Evolutionary conservation across 35 echinoderm and acorn worm genomes (phyloP).

Genomic region (Stichopus chloronotus): DNA sequence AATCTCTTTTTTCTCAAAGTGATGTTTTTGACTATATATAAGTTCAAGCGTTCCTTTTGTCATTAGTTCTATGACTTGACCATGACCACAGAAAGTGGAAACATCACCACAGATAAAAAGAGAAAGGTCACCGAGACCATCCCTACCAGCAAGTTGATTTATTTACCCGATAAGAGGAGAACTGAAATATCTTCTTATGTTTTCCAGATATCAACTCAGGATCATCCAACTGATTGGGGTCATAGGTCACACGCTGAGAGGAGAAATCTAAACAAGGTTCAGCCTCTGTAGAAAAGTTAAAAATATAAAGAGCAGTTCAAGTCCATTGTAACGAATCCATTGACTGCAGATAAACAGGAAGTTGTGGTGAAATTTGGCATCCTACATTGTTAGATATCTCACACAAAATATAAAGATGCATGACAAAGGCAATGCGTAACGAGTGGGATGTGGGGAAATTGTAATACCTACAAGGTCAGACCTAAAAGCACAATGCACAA

Average conservation of each 20-base stretch:
- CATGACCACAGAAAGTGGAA: too few relatives aligned
- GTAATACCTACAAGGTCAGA: too few relatives aligned
- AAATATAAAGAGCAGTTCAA: not conserved
- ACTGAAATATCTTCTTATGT: slow-evolving; percentile 88
- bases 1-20: too few relatives aligned
- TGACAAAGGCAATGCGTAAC: too few relatives aligned
- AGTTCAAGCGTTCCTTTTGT: too few relatives aligned
- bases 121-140: too few relatives aligned
- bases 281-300: slow-evolving; percentile 37
- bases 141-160: too few relatives aligned
- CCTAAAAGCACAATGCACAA: too few relatives aligned
- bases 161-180: slow-evolving; percentile 87
- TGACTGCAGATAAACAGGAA: not conserved
- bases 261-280: slow-evolving; percentile 55
- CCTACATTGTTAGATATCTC: not conserved
- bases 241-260: slow-evolving; percentile 63
- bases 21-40: too few relatives aligned
- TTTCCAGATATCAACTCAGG: slow-evolving; percentile 92
- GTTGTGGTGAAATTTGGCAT: not conserved
- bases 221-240: slow-evolving; percentile 89
- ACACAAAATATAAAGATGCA: not conserved
- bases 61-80: too few relatives aligned
- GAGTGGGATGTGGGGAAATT: too few relatives aligned
- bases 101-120: too few relatives aligned
- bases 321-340: not conserved